These are phyloP conservation scores for Scleropages formosus DNA, from an alignment of 2,797 vertebrate species.

Conservation along the genomic window DNA sequence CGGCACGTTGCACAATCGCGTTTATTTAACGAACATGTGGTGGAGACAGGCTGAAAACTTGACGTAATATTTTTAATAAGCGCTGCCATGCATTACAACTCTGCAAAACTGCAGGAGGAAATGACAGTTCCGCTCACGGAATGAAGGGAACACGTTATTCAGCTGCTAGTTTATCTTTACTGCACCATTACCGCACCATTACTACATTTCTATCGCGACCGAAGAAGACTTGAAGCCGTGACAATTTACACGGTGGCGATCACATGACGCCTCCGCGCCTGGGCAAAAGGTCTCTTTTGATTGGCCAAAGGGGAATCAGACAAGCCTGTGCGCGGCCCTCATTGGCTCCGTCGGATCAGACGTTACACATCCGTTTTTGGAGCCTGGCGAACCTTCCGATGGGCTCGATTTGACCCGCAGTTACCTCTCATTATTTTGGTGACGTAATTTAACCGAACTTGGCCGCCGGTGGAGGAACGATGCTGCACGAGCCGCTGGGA, in stretches of 20 bases:
- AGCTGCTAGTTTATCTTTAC: too few relatives aligned
- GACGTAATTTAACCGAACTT: constrained; percentile 18
- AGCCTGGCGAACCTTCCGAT: constrained; percentile 31
- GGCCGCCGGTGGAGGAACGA: constrained; percentile 1
- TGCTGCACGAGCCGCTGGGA: constrained; percentile 13
- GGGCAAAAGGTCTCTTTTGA: constrained; percentile 32
- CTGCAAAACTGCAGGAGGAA: too few relatives aligned
- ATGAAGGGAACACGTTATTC: too few relatives aligned
- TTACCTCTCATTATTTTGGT: constrained; percentile 53
- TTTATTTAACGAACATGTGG: too few relatives aligned
- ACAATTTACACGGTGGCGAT: background rate
- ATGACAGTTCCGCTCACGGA: too few relatives aligned
- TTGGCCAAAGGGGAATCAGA: constrained; percentile 63
- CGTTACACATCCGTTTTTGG: constrained; percentile 47
- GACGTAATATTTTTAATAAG: too few relatives aligned
- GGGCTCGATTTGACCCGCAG: constrained; percentile 56
- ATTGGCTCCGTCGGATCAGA: constrained; percentile 62
- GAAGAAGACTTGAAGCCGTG: background rate
- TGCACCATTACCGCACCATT: too few relatives aligned
- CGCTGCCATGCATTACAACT: too few relatives aligned
- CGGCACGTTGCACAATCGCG: too few relatives aligned
- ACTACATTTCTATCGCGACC: too few relatives aligned
- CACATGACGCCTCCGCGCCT: background rate
- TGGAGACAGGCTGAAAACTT: too few relatives aligned
- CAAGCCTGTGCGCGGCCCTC: constrained; percentile 43